A percentile compares a stretch with the other conserved stretches of the same genome.
Evolutionary conservation across 2,888 invertebrate species (phyloP).

Genomic region (Coelinius sp.): DNA sequence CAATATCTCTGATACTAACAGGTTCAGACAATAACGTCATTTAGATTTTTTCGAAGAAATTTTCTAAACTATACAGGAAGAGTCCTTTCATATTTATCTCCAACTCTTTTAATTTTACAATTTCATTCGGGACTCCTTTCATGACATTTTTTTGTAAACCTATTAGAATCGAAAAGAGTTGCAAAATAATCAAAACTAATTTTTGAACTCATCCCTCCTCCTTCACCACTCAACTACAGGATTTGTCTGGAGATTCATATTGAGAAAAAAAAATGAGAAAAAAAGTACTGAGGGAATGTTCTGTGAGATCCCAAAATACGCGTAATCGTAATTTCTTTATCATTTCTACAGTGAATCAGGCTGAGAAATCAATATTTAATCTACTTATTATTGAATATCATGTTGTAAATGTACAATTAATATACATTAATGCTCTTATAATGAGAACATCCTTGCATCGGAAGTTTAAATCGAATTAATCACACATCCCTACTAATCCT

Average conservation of each 20-base stretch:
- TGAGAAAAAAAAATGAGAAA: not conserved
- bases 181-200: not conserved
- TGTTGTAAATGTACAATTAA: conserved; percentile 64
- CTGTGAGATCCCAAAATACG: conserved; percentile 25
- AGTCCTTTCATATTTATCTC: too few species aligned
- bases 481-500: not conserved
- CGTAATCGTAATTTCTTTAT: conserved; percentile 13
- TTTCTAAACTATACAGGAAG: too few species aligned
- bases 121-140: not conserved
- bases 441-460: conserved; percentile 62
- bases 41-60: too few species aligned
- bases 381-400: conserved; percentile 28
- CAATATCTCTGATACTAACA: too few species aligned
- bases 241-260: not conserved
- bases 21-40: too few species aligned
- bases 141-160: not conserved
- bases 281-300: conserved; percentile 4
- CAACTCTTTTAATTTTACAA: not conserved
- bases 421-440: conserved; percentile 66
- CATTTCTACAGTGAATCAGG: conserved; percentile 23
- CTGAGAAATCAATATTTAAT: conserved; percentile 28
- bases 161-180: too few species aligned
- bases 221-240: not conserved
- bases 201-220: not conserved
- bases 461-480: conserved; percentile 41